These are phyloP conservation scores for Lochmaea crataegi DNA, from an alignment of 2,888 invertebrate genomes.

Conservation along the genomic window DNA sequence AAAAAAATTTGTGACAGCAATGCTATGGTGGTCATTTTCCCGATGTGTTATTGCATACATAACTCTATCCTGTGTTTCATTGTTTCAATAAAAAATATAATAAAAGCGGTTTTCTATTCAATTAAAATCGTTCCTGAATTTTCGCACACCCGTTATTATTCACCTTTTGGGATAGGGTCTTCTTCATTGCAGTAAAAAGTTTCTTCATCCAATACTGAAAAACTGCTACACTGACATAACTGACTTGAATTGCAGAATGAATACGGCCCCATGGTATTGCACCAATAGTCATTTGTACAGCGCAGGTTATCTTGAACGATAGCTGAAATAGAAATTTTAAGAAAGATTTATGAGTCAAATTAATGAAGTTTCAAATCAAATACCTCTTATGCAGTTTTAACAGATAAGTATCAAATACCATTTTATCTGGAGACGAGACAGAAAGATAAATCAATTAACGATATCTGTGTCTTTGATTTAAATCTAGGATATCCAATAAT, in stretches of 20 bases:
- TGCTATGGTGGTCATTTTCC: too few species aligned
- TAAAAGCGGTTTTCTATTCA: too few species aligned
- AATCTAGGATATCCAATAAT: too few species aligned
- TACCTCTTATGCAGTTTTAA: too few species aligned
- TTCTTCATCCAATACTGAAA: slow-evolving; percentile 44
- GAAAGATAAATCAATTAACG: too few species aligned
- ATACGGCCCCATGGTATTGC: slow-evolving; percentile 51
- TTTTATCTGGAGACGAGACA: too few species aligned
- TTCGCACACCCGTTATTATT: not conserved
- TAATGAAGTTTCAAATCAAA: too few species aligned
- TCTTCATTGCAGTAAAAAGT: slow-evolving; percentile 45
- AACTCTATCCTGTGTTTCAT: too few species aligned
- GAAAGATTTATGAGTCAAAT: not conserved
- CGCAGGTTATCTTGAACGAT: slow-evolving; percentile 48
- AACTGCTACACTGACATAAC: slow-evolving; percentile 48
- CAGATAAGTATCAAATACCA: too few species aligned
- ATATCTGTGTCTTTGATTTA: too few species aligned
- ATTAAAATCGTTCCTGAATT: not conserved
- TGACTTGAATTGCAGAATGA: slow-evolving; percentile 48
- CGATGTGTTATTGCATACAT: too few species aligned
- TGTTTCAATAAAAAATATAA: not conserved
- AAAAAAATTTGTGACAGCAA: too few species aligned
- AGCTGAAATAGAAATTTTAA: slow-evolving; percentile 45
- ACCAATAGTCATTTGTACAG: slow-evolving; percentile 54
- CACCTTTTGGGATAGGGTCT: slow-evolving; percentile 18